These are phyloP conservation scores for Carettochelys insculpta DNA, from an alignment of 2,113 vertebrate species.

Conservation along the genomic window DNA sequence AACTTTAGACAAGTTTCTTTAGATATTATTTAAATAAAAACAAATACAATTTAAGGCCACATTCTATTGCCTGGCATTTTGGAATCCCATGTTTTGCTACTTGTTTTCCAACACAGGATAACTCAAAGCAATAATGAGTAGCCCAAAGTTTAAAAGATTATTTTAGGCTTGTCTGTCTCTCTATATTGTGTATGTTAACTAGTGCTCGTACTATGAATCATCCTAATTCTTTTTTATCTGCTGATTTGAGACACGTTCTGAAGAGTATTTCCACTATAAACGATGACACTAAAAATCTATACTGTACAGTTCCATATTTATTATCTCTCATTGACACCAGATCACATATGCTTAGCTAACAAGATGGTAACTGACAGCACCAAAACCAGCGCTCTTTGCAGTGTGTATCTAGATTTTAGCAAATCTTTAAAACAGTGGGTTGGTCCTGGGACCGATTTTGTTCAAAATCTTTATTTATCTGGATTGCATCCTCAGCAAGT, in stretches of 20 bases:
- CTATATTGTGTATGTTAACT: background rate
- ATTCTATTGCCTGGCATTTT: background rate
- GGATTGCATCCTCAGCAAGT: no score
- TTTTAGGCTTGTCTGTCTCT: background rate
- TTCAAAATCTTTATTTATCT: no score
- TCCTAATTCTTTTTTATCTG: background rate
- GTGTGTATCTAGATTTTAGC: background rate
- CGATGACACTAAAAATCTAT: background rate
- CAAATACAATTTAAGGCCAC: background rate
- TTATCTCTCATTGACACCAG: background rate
- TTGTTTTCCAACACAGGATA: background rate
- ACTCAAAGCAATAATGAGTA: background rate
- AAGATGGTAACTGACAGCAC: background rate
- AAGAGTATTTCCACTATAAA: background rate
- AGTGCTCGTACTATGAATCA: background rate
- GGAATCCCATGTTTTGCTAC: background rate
- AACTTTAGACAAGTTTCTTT: background rate
- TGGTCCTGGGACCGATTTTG: no score
- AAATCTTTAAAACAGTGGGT: no score
- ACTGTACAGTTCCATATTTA: background rate
- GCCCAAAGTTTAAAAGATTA: fast-evolving
- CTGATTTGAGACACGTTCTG: background rate
- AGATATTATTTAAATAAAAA: background rate
- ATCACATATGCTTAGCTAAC: background rate
- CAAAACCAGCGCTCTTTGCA: background rate